Conservation (phyloP, 1,140 invertebrate species). For the Platorchestia sp. region DNA sequence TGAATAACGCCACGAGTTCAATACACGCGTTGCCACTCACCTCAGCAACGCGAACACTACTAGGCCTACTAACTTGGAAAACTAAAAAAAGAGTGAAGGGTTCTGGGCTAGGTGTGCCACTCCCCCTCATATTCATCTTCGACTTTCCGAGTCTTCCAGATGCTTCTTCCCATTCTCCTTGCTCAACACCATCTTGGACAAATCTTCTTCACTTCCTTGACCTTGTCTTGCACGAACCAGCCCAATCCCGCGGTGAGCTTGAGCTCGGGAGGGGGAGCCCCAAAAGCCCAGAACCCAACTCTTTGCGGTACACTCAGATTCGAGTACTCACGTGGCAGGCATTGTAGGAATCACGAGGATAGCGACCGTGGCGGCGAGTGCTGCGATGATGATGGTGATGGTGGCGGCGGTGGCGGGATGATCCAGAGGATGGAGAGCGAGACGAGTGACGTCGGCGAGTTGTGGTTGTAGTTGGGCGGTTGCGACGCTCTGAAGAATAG, state of each 20-base stretch:
- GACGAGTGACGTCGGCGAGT: conserved; percentile 55
- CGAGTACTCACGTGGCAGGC: conserved; percentile 57
- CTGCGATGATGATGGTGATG: conserved; percentile 55
- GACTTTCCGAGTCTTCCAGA: neutral
- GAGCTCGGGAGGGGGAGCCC: conserved; percentile 27
- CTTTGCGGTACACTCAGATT: neutral
- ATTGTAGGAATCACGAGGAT: conserved; percentile 58
- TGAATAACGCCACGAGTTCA: conserved; percentile 39
- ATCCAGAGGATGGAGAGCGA: conserved; percentile 53
- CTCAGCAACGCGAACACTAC: conserved; percentile 38
- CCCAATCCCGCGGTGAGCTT: neutral
- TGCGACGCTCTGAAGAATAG: conserved; percentile 56
- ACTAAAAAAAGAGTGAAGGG: conserved; percentile 31
- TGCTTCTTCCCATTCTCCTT: neutral
- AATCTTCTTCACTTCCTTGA: conserved; percentile 15
- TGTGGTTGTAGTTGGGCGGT: conserved; percentile 8
- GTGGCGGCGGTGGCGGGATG: conserved; percentile 57
- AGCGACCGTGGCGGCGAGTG: conserved; percentile 54
- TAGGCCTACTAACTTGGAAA: neutral
- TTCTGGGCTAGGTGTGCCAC: conserved; percentile 25
- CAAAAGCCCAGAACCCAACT: conserved; percentile 41
- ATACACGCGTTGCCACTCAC: conserved; percentile 49
- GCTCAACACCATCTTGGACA: neutral
- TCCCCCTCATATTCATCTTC: conserved; percentile 42
- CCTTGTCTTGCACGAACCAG: neutral